Conservation (phyloP, 2,888 invertebrate genomes). For the Ennomos quercinarius region DNA sequence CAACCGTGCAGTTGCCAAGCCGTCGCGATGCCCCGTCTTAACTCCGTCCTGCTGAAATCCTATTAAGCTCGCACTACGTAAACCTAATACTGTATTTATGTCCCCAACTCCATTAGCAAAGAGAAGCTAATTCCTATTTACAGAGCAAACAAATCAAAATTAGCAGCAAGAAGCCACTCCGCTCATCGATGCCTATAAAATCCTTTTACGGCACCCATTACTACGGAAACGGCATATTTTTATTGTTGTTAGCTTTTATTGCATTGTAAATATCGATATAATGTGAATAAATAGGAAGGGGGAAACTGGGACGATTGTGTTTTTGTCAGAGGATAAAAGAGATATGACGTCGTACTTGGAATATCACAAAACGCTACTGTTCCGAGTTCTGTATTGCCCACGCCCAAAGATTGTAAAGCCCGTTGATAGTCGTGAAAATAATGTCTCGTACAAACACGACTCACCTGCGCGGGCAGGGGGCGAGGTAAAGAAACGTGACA, state of each 20-base stretch:
- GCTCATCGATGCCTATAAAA: slow-evolving; percentile 52
- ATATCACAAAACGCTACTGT: slow-evolving; percentile 16
- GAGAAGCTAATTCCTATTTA: slow-evolving; percentile 57
- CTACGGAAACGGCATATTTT: slow-evolving; percentile 54
- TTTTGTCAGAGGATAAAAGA: slow-evolving; percentile 39
- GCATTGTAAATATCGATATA: slow-evolving; percentile 56
- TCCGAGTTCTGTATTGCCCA: slow-evolving; percentile 1
- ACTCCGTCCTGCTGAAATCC: slow-evolving; percentile 25
- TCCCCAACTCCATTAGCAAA: slow-evolving; percentile 49
- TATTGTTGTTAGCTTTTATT: slow-evolving; percentile 56
- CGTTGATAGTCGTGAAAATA: too few species aligned
- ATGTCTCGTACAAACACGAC: too few species aligned
- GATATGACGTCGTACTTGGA: slow-evolving; percentile 19
- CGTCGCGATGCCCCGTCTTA: slow-evolving; percentile 19
- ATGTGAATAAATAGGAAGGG: slow-evolving; percentile 49
- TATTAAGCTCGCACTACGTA: slow-evolving; percentile 33
- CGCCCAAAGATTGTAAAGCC: too few species aligned
- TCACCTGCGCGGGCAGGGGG: too few species aligned
- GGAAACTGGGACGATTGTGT: slow-evolving; percentile 42
- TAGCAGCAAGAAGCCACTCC: slow-evolving; percentile 42
- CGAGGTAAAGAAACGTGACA: too few species aligned
- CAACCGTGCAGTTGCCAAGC: slow-evolving; percentile 12
- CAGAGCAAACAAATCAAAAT: slow-evolving; percentile 56
- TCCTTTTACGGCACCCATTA: slow-evolving; percentile 54
- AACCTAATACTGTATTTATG: slow-evolving; percentile 46